Evolutionary conservation across 2,888 invertebrate species (phyloP).

Genomic region (Torymus aiolomorphi): DNA sequence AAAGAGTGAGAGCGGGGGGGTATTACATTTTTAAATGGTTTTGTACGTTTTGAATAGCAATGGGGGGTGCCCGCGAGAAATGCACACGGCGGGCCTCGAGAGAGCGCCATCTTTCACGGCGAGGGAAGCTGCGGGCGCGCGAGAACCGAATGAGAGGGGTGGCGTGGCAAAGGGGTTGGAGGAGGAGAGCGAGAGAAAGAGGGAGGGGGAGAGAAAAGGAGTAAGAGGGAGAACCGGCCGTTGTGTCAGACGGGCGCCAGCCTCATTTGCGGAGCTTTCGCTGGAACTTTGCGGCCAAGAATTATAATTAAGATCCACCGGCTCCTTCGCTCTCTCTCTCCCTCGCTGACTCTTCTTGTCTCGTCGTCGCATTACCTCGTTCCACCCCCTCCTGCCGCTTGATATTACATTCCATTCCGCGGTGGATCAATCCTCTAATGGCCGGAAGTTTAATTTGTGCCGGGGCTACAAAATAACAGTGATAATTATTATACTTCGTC

Average conservation of each 20-base stretch:
- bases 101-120: conserved; percentile 49
- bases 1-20: conserved; percentile 58
- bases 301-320: conserved; percentile 73
- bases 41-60: conserved; percentile 76
- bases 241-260: conserved; percentile 71
- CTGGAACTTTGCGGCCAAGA: conserved; percentile 72
- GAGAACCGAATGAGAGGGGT: conserved; percentile 25
- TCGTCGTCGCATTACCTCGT: conserved; percentile 57
- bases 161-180: background rate
- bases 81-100: conserved; percentile 33
- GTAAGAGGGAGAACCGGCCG: conserved; percentile 59
- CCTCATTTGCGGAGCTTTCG: conserved; percentile 72
- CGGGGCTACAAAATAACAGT: conserved; percentile 67
- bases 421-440: conserved; percentile 71
- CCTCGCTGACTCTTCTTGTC: conserved; percentile 44
- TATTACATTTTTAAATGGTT: conserved; percentile 76
- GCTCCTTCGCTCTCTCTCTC: conserved; percentile 54
- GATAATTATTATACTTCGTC: conserved; percentile 56
- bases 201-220: background rate
- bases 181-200: background rate
- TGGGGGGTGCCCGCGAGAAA: conserved; percentile 62
- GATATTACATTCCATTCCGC: conserved; percentile 73
- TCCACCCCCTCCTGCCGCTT: conserved; percentile 62
- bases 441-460: conserved; percentile 71
- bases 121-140: conserved; percentile 19